These are phyloP conservation scores for Poecilobothrus nobilitatus DNA, from an alignment of 2,888 invertebrate species.

Conservation along the genomic window DNA sequence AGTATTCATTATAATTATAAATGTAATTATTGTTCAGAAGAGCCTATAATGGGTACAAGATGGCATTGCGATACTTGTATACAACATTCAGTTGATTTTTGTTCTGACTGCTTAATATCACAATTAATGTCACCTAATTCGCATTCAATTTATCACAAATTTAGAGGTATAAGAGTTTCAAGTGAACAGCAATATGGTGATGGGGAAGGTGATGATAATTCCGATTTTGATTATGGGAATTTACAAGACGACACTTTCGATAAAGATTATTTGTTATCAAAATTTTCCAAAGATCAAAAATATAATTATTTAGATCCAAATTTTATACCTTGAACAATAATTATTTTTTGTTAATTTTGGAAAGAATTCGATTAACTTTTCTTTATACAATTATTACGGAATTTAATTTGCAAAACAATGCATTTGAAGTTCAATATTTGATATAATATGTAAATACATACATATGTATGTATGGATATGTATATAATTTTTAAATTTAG, in stretches of 20 bases:
- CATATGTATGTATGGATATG: too few relatives aligned
- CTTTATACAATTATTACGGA: too few relatives aligned
- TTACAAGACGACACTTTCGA: slow-evolving; percentile 17
- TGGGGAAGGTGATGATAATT: background rate
- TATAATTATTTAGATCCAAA: slow-evolving; percentile 30
- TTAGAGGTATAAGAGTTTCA: slow-evolving; percentile 20
- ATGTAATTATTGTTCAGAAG: slow-evolving; percentile 57
- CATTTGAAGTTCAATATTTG: too few relatives aligned
- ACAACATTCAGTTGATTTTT: slow-evolving; percentile 51
- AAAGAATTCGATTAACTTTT: too few relatives aligned
- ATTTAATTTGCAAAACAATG: too few relatives aligned
- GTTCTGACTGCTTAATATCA: slow-evolving; percentile 54
- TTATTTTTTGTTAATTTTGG: background rate
- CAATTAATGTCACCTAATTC: slow-evolving; percentile 40
- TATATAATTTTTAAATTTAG: too few relatives aligned
- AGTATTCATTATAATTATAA: slow-evolving; percentile 30
- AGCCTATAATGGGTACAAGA: slow-evolving; percentile 55
- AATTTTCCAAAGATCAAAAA: slow-evolving; percentile 21
- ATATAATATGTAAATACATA: too few relatives aligned
- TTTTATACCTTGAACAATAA: slow-evolving; percentile 22
- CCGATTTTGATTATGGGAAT: slow-evolving; percentile 8
- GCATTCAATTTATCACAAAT: slow-evolving; percentile 22
- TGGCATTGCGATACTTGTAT: slow-evolving; percentile 63
- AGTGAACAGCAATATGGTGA: slow-evolving; percentile 17
- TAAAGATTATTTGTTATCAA: slow-evolving; percentile 25